These are phyloP conservation scores for Leucophenga montana DNA, from an alignment of 2,888 invertebrate species.

Conservation along the genomic window DNA sequence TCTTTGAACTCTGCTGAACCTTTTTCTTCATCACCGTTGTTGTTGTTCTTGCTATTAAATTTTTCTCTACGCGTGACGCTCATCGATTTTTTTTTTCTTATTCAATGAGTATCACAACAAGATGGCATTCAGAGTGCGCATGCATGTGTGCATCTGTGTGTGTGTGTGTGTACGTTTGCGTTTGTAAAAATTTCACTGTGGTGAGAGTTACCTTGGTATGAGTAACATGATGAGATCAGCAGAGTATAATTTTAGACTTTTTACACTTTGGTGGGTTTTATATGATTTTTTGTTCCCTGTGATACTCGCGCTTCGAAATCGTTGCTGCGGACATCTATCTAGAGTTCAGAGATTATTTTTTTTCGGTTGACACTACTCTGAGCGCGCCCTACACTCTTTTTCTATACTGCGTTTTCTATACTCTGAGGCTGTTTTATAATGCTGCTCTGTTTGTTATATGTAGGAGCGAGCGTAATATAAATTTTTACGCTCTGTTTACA, in stretches of 20 bases:
- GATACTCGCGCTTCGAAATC: background rate
- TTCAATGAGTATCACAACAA: conserved; percentile 36
- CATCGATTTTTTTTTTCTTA: conserved; percentile 53
- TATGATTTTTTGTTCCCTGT: background rate
- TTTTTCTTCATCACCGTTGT: no score
- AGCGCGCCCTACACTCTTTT: conserved; percentile 21
- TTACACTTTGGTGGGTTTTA: conserved; percentile 19
- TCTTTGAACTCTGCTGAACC: conserved; percentile 21
- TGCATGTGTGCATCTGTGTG: conserved; percentile 47
- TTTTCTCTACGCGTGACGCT: conserved; percentile 41
- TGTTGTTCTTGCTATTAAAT: background rate
- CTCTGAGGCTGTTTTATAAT: background rate
- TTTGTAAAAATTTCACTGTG: conserved; percentile 37
- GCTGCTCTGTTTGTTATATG: conserved; percentile 2
- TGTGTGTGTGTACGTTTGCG: conserved; percentile 40
- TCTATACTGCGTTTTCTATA: background rate
- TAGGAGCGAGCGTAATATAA: conserved; percentile 20
- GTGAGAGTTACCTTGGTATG: conserved; percentile 35
- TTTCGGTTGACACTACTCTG: conserved; percentile 21
- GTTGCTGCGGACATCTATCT: background rate
- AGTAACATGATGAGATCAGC: conserved; percentile 62
- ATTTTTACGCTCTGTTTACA: conserved; percentile 60
- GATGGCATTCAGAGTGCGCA: conserved; percentile 59
- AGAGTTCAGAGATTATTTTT: conserved; percentile 51
- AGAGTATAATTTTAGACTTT: conserved; percentile 28